Evolutionary conservation across 2,113 vertebrate species (phyloP).

Genomic region (Astur gentilis): DNA sequence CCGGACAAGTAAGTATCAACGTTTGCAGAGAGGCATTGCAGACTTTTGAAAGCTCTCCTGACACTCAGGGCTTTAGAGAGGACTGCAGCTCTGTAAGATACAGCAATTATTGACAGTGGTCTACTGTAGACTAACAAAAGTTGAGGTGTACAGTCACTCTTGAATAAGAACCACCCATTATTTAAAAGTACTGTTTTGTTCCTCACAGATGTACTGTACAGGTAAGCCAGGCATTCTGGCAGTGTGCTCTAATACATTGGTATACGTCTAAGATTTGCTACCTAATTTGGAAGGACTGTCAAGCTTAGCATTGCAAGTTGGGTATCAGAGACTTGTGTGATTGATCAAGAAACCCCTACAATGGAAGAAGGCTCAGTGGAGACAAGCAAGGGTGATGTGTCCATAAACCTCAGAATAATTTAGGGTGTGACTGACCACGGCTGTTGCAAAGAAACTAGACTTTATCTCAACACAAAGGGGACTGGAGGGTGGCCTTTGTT

Average conservation of each 20-base stretch:
- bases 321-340: background rate
- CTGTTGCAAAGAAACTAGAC: background rate
- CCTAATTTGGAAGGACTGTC: background rate
- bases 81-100: background rate
- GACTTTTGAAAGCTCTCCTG: background rate
- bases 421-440: background rate
- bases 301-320: background rate
- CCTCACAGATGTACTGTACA: background rate
- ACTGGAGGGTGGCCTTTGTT: background rate
- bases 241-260: background rate
- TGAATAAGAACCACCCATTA: background rate
- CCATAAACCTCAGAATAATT: background rate
- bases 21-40: background rate
- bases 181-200: background rate
- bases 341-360: background rate
- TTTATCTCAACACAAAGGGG: background rate
- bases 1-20: background rate
- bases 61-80: background rate
- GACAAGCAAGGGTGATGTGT: accelerated
- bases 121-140: background rate
- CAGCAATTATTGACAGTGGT: background rate
- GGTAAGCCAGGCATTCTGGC: background rate
- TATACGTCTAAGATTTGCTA: background rate
- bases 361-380: background rate
- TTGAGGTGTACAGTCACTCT: background rate